Conservation (phyloP, 2,888 invertebrate genomes). For the Autographa gamma region DNA sequence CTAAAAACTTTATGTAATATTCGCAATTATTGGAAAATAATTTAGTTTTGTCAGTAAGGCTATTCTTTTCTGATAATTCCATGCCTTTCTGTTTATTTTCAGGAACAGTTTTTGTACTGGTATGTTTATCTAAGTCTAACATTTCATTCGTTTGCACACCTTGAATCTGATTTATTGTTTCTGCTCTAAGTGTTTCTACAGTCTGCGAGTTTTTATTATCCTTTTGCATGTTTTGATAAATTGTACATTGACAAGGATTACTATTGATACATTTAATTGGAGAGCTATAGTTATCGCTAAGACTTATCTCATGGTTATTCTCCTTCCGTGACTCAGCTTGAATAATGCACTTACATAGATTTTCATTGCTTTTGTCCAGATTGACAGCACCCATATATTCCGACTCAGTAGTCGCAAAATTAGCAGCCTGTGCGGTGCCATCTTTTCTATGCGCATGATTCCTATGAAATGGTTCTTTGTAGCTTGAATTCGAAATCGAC, state of each 20-base stretch:
- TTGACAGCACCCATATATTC: slow-evolving; percentile 77
- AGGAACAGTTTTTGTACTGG: slow-evolving; percentile 10
- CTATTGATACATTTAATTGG: slow-evolving; percentile 62
- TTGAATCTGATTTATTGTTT: slow-evolving; percentile 26
- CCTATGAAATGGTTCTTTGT: slow-evolving; percentile 12
- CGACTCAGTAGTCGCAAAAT: slow-evolving; percentile 64
- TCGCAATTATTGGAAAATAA: slow-evolving; percentile 61
- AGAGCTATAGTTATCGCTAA: slow-evolving; percentile 26
- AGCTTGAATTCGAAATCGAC: slow-evolving; percentile 8
- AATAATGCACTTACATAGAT: slow-evolving; percentile 62
- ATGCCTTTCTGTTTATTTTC: slow-evolving; percentile 20
- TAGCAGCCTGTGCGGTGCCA: slow-evolving; percentile 1
- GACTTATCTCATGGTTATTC: slow-evolving; percentile 22
- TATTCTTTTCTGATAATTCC: slow-evolving; percentile 13
- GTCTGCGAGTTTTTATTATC: slow-evolving; percentile 28
- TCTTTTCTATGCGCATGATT: slow-evolving; percentile 7
- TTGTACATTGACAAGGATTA: slow-evolving; percentile 59
- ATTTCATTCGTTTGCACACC: slow-evolving; percentile 5
- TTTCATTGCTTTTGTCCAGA: slow-evolving; percentile 77
- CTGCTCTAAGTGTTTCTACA: slow-evolving; percentile 18
- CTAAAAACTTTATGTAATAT: slow-evolving; percentile 78
- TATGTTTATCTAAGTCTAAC: slow-evolving; percentile 1
- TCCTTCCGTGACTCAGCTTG: slow-evolving; percentile 26
- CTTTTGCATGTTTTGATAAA: slow-evolving; percentile 38
- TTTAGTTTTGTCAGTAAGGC: slow-evolving; percentile 48